phyloP scores from a whole-genome alignment of 2,797 vertebrate species.

The Graptemys geographica region DNA sequence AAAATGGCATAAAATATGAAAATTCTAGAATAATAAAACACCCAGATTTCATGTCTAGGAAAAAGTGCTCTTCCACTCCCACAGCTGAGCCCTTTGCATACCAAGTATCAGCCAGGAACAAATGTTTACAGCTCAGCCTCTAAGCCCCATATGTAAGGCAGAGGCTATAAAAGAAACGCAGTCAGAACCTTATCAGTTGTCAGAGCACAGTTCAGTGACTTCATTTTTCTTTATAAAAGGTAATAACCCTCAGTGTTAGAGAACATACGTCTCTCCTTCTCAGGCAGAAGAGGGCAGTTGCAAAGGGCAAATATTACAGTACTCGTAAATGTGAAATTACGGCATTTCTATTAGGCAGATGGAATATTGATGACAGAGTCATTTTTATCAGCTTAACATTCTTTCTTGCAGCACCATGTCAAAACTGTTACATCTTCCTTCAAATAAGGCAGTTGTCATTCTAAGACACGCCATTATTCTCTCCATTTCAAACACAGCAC shows the following conservation, averaged over 20 bases:
- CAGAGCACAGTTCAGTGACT: slow-evolving; percentile 69
- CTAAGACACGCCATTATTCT: background rate
- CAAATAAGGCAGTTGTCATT: slow-evolving; percentile 24
- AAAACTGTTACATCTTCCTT: slow-evolving; percentile 60
- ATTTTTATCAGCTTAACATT: slow-evolving; percentile 72
- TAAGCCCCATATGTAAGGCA: slow-evolving; percentile 40
- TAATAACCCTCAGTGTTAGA: slow-evolving; percentile 69
- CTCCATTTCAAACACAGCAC: background rate
- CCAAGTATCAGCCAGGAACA: slow-evolving; percentile 51
- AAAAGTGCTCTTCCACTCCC: slow-evolving; percentile 46
- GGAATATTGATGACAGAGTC: slow-evolving; percentile 58
- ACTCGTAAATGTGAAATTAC: slow-evolving; percentile 71
- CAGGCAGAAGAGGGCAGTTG: slow-evolving; percentile 64
- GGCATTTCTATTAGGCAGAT: slow-evolving; percentile 57
- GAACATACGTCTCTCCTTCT: slow-evolving; percentile 63
- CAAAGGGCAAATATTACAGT: slow-evolving; percentile 66
- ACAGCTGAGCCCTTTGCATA: slow-evolving; percentile 37
- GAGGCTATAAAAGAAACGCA: slow-evolving; percentile 57
- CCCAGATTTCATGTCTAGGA: background rate
- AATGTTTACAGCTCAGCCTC: slow-evolving; percentile 65
- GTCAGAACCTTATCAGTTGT: slow-evolving; percentile 72
- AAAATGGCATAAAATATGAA: slow-evolving; percentile 36
- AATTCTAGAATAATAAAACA: slow-evolving; percentile 46
- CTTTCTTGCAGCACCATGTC: slow-evolving; percentile 53
- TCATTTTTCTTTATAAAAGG: slow-evolving; percentile 72